Conservation (phyloP, 2,113 vertebrate species). For the Capreolus pygargus region DNA sequence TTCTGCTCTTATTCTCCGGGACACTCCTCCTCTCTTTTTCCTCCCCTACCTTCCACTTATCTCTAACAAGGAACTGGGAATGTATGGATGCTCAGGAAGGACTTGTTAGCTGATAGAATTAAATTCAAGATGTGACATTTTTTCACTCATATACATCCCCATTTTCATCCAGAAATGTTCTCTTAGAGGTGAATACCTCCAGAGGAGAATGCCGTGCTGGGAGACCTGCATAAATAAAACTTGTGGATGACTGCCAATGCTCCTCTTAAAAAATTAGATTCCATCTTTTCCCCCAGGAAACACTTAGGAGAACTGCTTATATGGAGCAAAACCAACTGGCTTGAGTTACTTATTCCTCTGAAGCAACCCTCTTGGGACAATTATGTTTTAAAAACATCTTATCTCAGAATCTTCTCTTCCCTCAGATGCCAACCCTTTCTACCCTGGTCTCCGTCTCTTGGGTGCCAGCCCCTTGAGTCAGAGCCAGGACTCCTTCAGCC, state of each 20-base stretch:
- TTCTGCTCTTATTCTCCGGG: background rate
- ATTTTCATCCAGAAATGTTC: constrained; percentile 18
- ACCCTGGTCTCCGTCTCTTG: background rate
- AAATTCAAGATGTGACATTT: background rate
- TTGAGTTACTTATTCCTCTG: constrained; percentile 14
- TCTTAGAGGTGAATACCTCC: constrained; percentile 8
- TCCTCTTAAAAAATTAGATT: constrained; percentile 24
- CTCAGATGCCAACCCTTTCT: background rate
- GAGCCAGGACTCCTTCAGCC: background rate
- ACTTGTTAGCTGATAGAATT: background rate
- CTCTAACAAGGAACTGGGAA: background rate
- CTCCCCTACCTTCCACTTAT: background rate
- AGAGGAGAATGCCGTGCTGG: background rate
- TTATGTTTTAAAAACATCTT: constrained; percentile 36
- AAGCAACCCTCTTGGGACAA: background rate
- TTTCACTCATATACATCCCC: background rate
- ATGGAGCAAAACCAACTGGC: constrained; percentile 5
- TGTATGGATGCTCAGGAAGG: background rate
- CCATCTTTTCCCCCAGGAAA: background rate
- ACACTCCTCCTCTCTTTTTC: background rate
- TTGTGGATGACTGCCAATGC: background rate
- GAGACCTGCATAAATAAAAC: constrained; percentile 15
- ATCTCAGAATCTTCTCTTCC: constrained; percentile 33
- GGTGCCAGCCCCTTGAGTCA: background rate
- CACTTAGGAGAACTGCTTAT: background rate